Evolutionary conservation across 1,140 invertebrate species (phyloP), one percentile per base, ranked within the genome.

Genomic region (Pteromalus puparum): DNA sequence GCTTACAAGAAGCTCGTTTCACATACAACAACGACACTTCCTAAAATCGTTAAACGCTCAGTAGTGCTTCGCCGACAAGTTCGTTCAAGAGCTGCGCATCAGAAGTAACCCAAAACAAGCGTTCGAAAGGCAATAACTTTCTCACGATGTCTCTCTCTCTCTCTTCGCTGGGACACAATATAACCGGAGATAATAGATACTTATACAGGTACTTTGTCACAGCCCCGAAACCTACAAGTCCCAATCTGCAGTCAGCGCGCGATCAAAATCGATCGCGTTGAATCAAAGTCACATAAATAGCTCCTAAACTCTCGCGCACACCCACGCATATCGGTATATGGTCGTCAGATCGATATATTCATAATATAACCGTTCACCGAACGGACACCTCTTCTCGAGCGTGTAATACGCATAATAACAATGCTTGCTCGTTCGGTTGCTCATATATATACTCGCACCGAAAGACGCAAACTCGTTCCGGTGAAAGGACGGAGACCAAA

Each of bases 401-500:
- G 3, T 48, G 15, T 48, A 48, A 48, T 48, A 15, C 13, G 18
- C 53, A 70, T 70, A 70, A 70, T 30, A 30, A 70, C 48, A 53
- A 53, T 53, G 15, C 48, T 15, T 18, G 48, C 10, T n/a, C 65
- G 65, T n/a, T n/a, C 65, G 30, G 30, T 21, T n/a, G 53, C 2
- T n/a, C n/a, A n/a, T 4, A 34, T 18, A 70, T 70, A 61, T 61
- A 18, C 13, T 10, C 65, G 65, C 21, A 5, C n/a, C n/a, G 65
- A n/a, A 12, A 18, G 65, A 5, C 46, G 53, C 53, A 61, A 61
- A 61, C 53, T 61, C 53, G 53, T 26, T 30, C 67, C 67, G 72
- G 72, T 74, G 72, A 74, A 74, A 74, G 72, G 72, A 74, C 72
- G 72, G 3, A 21, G 34, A 34, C 53, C 53, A 46, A 76, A 53